Evolutionary conservation across 2,888 invertebrate species (phyloP), one percentile per base, ranked within the genome.

Genomic region (Bombylius discolor): DNA sequence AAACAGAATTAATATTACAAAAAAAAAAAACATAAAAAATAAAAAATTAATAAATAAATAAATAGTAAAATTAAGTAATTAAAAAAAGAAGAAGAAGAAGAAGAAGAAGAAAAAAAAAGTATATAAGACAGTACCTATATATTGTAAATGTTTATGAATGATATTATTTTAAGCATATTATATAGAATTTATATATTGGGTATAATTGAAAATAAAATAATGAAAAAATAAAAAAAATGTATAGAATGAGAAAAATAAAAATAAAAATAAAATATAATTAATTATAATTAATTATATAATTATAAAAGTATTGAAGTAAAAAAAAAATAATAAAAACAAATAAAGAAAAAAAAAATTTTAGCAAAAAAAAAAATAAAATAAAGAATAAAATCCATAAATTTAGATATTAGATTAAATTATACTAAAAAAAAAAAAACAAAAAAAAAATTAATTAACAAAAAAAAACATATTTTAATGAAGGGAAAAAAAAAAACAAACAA

Each of bases 121-220:
- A 52, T 12, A 50, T 59, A 61, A 58, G 59, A 53, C 56, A 59
- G 59, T 59, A 61, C 61, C 59, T 61, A 59, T 36, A 53, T 47
- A 53, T 34, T 60, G 57, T 58, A 58, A 57, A 60, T 58, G 56
- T 57, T 44, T 53, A 47, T 23, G 53, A 42, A 55, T 49, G 50
- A 55, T 50, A 50, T 50, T 47, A 50, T 46, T 45, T 50, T 52
- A 77, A 73, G 74, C 72, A 69, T 72, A 64, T 70, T 2, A 23
- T 23, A 23, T 74, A 55, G 32, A 47, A 49, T 57, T 47, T 52
- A 46, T 42, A 23, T 13, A 48, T 46, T 23, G 48, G 23, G 52
- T 14, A 44, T 36, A 46, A 33, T 23, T 23, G 23, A 51, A 52
- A 48, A 51, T 14, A 47, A 48, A 36, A 6, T 13, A 55, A 48